Percentiles rank a stretch among this genome's conserved stretches.
Evolutionary conservation across 2,113 vertebrate genomes (phyloP).

Genomic region (Daboia siamensis): DNA sequence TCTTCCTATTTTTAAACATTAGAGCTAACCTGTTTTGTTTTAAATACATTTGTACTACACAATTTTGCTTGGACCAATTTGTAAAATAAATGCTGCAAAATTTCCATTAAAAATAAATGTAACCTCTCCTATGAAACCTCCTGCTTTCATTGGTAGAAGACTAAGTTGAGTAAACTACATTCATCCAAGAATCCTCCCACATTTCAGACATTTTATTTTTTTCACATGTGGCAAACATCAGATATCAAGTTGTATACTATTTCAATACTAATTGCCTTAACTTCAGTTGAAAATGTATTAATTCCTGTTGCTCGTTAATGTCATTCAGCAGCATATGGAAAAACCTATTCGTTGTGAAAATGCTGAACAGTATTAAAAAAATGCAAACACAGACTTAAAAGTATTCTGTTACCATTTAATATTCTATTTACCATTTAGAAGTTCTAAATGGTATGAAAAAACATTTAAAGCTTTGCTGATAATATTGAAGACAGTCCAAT

Average conservation of each 20-base stretch:
- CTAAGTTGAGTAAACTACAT: not conserved
- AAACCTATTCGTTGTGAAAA: not conserved
- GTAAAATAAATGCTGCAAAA: not conserved
- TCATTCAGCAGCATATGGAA: conserved; percentile 22
- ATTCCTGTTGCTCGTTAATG: not conserved
- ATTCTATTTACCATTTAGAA: not conserved
- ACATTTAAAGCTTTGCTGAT: not conserved
- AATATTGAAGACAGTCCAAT: not conserved
- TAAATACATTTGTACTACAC: not conserved
- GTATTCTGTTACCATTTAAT: not conserved
- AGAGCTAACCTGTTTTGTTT: not conserved
- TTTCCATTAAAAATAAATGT: conserved; percentile 13
- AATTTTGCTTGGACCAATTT: not conserved
- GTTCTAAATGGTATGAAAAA: not conserved
- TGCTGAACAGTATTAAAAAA: not conserved
- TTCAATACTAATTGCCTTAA: conserved; percentile 14
- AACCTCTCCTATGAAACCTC: not conserved
- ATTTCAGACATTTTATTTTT: not conserved
- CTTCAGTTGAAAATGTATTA: conserved; percentile 11
- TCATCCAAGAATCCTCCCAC: not conserved
- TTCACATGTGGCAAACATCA: not conserved
- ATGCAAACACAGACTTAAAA: not conserved
- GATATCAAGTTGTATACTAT: not conserved
- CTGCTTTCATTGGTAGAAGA: not conserved
- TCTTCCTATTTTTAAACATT: not conserved